Base-by-base conservation (phyloP, 2,888 invertebrate species). In the Apamea epomidion region DNA sequence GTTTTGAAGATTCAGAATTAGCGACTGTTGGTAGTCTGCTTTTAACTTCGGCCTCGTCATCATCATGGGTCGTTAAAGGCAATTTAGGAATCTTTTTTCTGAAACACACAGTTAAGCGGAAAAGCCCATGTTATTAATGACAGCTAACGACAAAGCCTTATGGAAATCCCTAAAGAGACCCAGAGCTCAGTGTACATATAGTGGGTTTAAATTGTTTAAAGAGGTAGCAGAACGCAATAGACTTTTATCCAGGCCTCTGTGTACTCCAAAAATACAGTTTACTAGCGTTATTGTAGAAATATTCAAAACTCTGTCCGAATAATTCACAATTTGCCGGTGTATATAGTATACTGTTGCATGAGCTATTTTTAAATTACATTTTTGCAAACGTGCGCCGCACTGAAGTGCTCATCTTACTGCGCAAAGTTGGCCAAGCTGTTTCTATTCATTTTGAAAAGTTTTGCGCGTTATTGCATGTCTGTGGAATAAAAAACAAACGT, bases 281-380 rank as follows among this genome's bases (percentile, higher is more conserved):
- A 2, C 60, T 16, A 25, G 54, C 29, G 58, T 69, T 81, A 83
- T 78, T 74, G 81, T 81, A 73, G 58, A 84, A 80, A 81, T 81
- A 82, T 82, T 85, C 80, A 81, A 83, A 89, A 83, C 74, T 65
- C 64, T 84, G 67, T 80, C 42, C 80, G 65, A 88, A 87, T 88
- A 86, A 83, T 86, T 83, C 67, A 83, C 82, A 84, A 83, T 88
- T 78, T 85, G 14, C 71, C 76, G 29, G 75, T 73, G 70, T 81
- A 68, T 45, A 71, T 29, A n/a, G 73, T 78, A n/a, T 71, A 37
- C 25, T 76, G 83, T 79, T 80, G 87, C 81, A 80, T 79, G 82
- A 88, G 81, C 80, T 88, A 87, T 88, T 88, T 90, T 88, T 48
- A 89, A 90, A 87, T 89, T 90, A 87, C 86, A 90, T 90, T 91